These are phyloP conservation scores for Lamprologus speciosus DNA, from an alignment of 2,113 vertebrate species.

Conservation along the genomic window DNA sequence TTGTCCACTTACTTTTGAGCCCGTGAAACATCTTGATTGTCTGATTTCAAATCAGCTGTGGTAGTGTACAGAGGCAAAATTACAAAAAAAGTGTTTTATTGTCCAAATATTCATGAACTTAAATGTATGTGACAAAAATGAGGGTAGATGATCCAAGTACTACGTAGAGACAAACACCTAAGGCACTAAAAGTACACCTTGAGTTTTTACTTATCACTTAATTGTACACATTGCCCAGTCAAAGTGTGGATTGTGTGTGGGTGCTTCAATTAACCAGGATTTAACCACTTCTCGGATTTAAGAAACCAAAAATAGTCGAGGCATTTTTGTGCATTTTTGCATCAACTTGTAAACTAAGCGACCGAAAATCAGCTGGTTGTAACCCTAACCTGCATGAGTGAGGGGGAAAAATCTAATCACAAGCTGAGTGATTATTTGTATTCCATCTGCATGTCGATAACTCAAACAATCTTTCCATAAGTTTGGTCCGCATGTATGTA, in stretches of 20 bases:
- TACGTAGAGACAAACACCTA: neutral
- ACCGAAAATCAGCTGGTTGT: neutral
- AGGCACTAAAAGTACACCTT: neutral
- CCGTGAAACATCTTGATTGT: neutral
- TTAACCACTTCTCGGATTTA: neutral
- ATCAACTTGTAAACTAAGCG: neutral
- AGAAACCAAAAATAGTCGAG: neutral
- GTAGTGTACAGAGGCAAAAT: neutral
- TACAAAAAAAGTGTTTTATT: neutral
- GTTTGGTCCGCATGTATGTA: neutral
- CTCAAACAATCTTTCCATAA: neutral
- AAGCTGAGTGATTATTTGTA: neutral
- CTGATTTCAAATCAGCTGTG: neutral
- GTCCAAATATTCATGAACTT: neutral
- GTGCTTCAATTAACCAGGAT: neutral
- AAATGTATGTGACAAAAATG: neutral
- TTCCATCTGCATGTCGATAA: neutral
- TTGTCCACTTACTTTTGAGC: neutral
- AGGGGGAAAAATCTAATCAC: neutral
- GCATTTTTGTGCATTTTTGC: neutral
- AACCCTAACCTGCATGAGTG: neutral
- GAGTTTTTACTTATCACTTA: neutral
- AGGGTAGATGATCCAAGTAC: neutral
- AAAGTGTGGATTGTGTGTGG: neutral
- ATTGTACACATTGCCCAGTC: neutral